Conservation (phyloP, 2,888 invertebrate species). For the Habrosyne pyritoides region DNA sequence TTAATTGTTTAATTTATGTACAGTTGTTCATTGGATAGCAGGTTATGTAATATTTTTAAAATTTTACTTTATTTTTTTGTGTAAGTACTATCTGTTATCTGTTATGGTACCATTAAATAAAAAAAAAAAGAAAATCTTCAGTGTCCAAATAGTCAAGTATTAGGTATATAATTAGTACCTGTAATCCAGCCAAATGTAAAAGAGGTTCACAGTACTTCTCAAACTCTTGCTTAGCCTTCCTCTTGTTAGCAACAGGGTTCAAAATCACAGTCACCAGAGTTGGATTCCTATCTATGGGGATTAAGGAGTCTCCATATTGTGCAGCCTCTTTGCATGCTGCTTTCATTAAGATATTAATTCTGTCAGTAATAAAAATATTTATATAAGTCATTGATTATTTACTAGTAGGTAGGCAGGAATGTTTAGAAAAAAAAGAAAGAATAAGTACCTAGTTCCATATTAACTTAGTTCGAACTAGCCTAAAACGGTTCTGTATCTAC, state of each 20-base stretch:
- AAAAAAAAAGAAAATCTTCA: too few species aligned
- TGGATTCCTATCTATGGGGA: constrained; percentile 84
- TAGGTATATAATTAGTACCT: constrained; percentile 36
- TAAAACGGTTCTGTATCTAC: too few species aligned
- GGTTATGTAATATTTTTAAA: too few species aligned
- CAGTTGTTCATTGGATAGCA: too few species aligned
- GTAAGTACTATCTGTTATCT: too few species aligned
- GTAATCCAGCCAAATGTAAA: constrained; percentile 94
- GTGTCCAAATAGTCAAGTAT: not conserved
- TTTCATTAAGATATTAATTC: constrained; percentile 90
- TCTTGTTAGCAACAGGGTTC: constrained; percentile 95
- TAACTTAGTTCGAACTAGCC: too few species aligned
- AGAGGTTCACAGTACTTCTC: constrained; percentile 97
- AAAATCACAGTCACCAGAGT: constrained; percentile 93
- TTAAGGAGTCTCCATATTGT: constrained; percentile 86
- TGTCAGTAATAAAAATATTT: constrained; percentile 53
- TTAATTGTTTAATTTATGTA: too few species aligned
- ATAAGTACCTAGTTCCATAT: too few species aligned
- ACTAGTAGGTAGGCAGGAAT: too few species aligned
- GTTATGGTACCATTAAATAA: too few species aligned
- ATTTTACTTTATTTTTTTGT: too few species aligned
- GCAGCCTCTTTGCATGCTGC: constrained; percentile 91
- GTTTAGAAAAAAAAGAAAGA: constrained; percentile 27
- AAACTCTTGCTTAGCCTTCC: constrained; percentile 87
- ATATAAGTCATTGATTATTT: not conserved